Percentiles rank a stretch among this genome's conserved stretches.
Evolutionary conservation across 2,113 vertebrate species (phyloP).

Genomic region (Sinosuthora webbiana): DNA sequence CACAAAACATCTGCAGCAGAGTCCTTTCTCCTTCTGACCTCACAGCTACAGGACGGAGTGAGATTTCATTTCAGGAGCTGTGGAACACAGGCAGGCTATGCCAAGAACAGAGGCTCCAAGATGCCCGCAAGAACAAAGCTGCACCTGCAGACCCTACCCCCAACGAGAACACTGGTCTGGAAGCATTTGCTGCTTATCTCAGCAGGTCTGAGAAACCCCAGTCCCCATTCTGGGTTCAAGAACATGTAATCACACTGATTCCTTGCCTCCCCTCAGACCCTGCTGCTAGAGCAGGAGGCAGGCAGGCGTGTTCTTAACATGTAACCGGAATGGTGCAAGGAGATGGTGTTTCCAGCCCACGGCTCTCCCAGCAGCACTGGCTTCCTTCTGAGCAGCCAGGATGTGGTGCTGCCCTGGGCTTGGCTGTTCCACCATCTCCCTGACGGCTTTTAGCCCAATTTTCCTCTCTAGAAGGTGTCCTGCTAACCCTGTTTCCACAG

Average conservation of each 20-base stretch:
- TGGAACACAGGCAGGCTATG: fast-evolving
- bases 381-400: background rate
- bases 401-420: background rate
- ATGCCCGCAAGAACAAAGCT: background rate
- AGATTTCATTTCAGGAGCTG: background rate
- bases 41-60: background rate
- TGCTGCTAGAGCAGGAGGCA: background rate
- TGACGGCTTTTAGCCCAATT: background rate
- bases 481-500: background rate
- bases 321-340: fast-evolving
- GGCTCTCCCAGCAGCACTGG: fast-evolving
- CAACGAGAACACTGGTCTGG: background rate
- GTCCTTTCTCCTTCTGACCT: background rate
- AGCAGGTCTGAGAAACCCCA: background rate
- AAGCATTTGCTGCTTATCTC: background rate
- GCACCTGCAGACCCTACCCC: background rate
- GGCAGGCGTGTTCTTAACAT: fast-evolving
- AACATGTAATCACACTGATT: background rate
- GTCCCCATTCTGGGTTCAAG: background rate
- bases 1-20: background rate
- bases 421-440: background rate
- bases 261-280: background rate
- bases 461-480: background rate
- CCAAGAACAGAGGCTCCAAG: background rate
- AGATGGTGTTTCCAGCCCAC: fast-evolving